Evolutionary conservation across 2,797 vertebrate species (phyloP).

Genomic region (Enteromius anoplus): DNA sequence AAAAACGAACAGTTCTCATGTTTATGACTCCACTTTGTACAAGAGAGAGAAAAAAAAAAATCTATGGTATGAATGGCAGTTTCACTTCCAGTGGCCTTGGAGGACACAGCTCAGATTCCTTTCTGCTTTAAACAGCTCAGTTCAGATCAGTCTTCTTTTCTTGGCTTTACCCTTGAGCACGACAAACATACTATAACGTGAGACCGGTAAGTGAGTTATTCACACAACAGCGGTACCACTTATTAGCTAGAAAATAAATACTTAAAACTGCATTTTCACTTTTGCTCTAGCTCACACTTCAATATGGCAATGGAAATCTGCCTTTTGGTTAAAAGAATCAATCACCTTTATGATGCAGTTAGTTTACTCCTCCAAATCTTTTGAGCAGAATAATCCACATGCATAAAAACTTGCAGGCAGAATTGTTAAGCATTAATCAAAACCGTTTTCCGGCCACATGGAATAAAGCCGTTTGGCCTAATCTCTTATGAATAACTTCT

Average conservation of each 20-base stretch:
- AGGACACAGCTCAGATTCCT: constrained; percentile 48
- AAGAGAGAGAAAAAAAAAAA: not conserved
- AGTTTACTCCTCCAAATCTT: not conserved
- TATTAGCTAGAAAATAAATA: not conserved
- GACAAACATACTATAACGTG: not conserved
- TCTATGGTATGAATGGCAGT: constrained; percentile 46
- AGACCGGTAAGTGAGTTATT: not conserved
- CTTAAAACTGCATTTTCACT: not conserved
- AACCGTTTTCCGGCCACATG: constrained; percentile 57
- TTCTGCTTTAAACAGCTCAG: constrained; percentile 39
- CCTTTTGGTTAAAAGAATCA: constrained; percentile 3
- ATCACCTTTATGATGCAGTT: not conserved
- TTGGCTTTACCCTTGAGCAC: constrained; percentile 24
- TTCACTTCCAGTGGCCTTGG: constrained; percentile 50
- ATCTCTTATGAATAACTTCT: constrained; percentile 72
- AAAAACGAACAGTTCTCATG: not conserved
- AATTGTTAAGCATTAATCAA: constrained; percentile 16
- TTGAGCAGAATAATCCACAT: constrained; percentile 22
- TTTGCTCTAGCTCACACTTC: not conserved
- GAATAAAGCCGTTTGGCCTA: constrained; percentile 64
- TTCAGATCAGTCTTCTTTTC: constrained; percentile 42
- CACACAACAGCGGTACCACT: not conserved
- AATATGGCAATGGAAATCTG: not conserved
- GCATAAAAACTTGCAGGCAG: constrained; percentile 5
- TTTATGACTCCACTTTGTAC: not conserved